Evolutionary conservation across 2,888 invertebrate genomes (phyloP).

Genomic region (Chrysolina haemoptera): DNA sequence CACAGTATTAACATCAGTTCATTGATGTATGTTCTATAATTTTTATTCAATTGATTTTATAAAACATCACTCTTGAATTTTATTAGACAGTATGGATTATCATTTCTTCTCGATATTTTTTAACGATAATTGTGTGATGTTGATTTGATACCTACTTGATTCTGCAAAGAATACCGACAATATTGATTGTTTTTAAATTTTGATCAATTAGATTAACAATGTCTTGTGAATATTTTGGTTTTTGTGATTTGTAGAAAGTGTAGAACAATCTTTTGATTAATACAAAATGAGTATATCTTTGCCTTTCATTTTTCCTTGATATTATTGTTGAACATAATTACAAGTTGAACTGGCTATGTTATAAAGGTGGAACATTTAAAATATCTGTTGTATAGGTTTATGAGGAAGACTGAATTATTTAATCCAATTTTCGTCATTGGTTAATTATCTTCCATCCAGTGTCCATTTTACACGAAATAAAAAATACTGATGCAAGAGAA

Average conservation of each 20-base stretch:
- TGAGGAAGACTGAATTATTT: too few species aligned
- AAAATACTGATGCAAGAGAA: too few species aligned
- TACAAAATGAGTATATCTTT: conserved; percentile 41
- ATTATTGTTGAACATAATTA: neutral
- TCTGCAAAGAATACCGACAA: conserved; percentile 15
- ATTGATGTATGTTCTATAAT: neutral
- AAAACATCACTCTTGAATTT: conserved; percentile 15
- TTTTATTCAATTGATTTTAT: conserved; percentile 10
- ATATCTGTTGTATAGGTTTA: too few species aligned
- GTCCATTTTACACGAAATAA: too few species aligned
- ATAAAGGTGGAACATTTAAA: too few species aligned
- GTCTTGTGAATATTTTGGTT: conserved; percentile 33
- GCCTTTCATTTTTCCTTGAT: neutral
- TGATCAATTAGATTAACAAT: conserved; percentile 7
- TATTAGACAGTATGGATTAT: neutral
- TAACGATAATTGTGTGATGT: conserved; percentile 15
- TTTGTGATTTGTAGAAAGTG: conserved; percentile 52
- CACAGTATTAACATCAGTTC: neutral
- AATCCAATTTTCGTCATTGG: too few species aligned
- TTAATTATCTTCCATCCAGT: too few species aligned
- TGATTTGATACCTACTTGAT: neutral
- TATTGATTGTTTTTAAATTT: conserved; percentile 16
- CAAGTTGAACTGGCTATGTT: too few species aligned
- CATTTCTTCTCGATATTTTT: neutral
- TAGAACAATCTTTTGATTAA: conserved; percentile 52